Base-by-base conservation (phyloP, 2,888 invertebrate genomes). In the Drosophila nr. perissopoda region DNA sequence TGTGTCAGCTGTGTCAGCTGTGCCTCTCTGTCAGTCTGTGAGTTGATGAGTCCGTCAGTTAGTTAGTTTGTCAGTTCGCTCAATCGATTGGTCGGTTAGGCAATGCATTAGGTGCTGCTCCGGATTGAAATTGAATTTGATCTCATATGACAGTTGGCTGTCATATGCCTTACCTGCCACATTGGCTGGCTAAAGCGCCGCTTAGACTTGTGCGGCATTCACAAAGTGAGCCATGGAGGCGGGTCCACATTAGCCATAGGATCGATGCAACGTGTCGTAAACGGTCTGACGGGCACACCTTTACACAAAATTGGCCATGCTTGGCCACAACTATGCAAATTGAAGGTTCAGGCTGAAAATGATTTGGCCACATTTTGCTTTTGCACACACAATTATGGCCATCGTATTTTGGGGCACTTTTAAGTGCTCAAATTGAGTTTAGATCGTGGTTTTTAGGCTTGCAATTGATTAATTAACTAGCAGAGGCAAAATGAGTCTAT, bases 91-190 rank as follows among this genome's bases (percentile, higher is more conserved):
- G 63, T 72, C 71, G 59, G 71, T 45, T 70, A 53, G 70, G 70
- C 70, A 73, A 69, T 73, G 58, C 72, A 73, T 78, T 75, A 63
- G 78, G 74, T 68, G 67, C 67, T 72, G 65, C 67, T 61, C 73
- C 78, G 79, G 67, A 61, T 54, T 53, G 34, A 73, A 82, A 85
- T 87, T 90, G 83, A 90, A 83, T 86, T 86, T 76, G 79, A 89
- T 87, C 79, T 69, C 64, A 73, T 56, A 70, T 75, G 82, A 79
- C 78, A 76, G 76, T 76, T 42, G 68, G 59, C 58, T 69, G 75
- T 69, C 69, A 69, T 11, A 33, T 33, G 33, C 56, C 63, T 63
- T 62, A 58, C 54, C 54, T 40, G 60, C 63, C 71, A 63, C 70
- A 76, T 70, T 82, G 80, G 63, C 76, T 82, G 80, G 63, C 74